Conservation (phyloP, 1,140 invertebrate genomes). For the Trachymyrmex cornetzi region DNA sequence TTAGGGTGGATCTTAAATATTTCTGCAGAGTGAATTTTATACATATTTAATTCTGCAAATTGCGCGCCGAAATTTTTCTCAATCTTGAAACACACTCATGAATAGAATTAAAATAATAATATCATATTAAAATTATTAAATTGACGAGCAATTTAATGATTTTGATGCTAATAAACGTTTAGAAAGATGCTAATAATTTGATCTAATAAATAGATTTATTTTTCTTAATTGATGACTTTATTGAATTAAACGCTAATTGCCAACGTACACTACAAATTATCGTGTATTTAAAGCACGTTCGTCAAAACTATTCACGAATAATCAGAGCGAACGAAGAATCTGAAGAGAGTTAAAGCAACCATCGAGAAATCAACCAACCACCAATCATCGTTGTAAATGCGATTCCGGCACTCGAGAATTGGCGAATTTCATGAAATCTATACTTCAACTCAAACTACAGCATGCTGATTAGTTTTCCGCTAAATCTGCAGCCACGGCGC, state of each 20-base stretch:
- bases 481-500: not conserved
- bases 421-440: conserved; percentile 60
- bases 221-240: not conserved
- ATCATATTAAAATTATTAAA: no score
- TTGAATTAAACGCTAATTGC: not conserved
- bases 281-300: not conserved
- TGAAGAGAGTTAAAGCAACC: conserved; percentile 1
- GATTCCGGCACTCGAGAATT: not conserved
- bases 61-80: no score
- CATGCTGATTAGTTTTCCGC: conserved; percentile 62
- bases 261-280: not conserved
- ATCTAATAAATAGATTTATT: no score
- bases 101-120: no score
- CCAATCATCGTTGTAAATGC: not conserved
- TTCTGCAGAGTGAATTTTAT: no score
- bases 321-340: conserved; percentile 19
- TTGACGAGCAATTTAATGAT: no score
- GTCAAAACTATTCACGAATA: conserved; percentile 17
- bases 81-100: no score
- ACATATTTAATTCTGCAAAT: no score
- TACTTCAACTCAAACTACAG: conserved; percentile 44
- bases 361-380: not conserved
- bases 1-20: no score
- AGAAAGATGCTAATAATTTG: no score
- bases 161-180: no score